Evolutionary conservation across 2,797 vertebrate genomes (phyloP), one percentile per base, ranked within the genome.

Genomic region (Thalassophryne amazonica): DNA sequence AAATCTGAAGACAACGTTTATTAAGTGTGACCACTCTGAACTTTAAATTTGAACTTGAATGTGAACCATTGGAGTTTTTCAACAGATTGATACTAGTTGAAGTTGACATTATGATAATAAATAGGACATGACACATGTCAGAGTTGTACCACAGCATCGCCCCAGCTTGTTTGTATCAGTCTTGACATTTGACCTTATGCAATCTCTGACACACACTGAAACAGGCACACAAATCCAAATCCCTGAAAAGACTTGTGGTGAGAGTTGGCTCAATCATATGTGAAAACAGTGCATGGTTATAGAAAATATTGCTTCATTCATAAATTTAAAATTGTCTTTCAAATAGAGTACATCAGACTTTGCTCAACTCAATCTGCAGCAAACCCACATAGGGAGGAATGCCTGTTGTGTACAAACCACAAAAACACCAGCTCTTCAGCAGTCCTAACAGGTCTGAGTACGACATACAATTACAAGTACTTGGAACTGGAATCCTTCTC

Each of bases 101-200:
- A 48, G 20, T 29, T 77, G 78, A 78, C 78, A 73, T 62, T 48
- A 56, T 53, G 51, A 71, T 64, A 75, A 77, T 57, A 78, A 77
- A 85, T 67, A 7, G 30, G 49, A 55, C 33, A 28, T 78, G 80
- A 80, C 83, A 81, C 60, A 56, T 81, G 80, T 73, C 83, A 83
- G 47, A 34, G 59, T 59, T 40, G 69, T 53, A 68, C 22, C 19
- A 7, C 53, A 35, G 39, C 47, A 12, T n/a, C 29, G 27, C 41
- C 56, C 55, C 52, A 69, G 45, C 52, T 24, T 50, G 55, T 59
- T 61, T 37, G 43, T 50, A 75, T 78, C 32, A 58, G 60, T 51
- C 16, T 7, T 75, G 76, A 42, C 69, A 56, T 78, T 60, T 81
- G 68, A 81, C 76, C 83, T 80, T 78, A 69, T 66, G 78, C 55